Evolutionary conservation across 2,113 vertebrate genomes (phyloP).

Genomic region (Rhinopomastus cyanomelas): DNA sequence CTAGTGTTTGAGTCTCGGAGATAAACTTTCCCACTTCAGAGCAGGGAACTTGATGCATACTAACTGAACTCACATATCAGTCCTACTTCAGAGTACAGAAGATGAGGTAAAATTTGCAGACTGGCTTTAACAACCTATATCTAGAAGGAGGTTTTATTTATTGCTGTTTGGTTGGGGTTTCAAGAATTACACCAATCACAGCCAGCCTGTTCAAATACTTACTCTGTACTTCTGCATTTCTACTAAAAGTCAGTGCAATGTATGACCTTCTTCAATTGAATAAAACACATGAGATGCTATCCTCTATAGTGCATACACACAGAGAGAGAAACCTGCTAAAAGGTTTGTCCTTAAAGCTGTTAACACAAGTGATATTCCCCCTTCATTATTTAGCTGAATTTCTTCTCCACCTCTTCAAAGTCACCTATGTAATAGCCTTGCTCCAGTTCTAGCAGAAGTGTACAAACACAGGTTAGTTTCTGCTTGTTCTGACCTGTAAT

Average conservation of each 20-base stretch:
- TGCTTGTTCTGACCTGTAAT: neutral
- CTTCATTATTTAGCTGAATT: neutral
- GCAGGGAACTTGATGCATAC: neutral
- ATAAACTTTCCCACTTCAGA: neutral
- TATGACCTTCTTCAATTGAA: neutral
- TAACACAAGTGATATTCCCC: neutral
- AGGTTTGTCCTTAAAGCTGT: neutral
- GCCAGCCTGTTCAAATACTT: neutral
- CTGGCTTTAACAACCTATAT: neutral
- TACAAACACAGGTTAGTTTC: neutral
- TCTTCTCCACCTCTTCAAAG: neutral
- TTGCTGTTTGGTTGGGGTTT: rapidly evolving
- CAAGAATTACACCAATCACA: neutral
- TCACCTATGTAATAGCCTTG: neutral
- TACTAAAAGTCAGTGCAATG: neutral
- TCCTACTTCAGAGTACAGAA: neutral
- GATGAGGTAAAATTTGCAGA: neutral
- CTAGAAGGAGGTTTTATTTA: neutral
- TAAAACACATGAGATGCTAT: rapidly evolving
- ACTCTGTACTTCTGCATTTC: neutral
- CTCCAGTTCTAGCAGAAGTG: neutral
- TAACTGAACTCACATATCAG: neutral
- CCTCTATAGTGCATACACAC: neutral
- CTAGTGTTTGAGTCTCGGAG: neutral
- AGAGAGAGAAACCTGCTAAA: neutral